Evolutionary conservation across 2,113 vertebrate species (phyloP), one percentile per base, ranked within the genome.

Genomic region (Girardinichthys multiradiatus): DNA sequence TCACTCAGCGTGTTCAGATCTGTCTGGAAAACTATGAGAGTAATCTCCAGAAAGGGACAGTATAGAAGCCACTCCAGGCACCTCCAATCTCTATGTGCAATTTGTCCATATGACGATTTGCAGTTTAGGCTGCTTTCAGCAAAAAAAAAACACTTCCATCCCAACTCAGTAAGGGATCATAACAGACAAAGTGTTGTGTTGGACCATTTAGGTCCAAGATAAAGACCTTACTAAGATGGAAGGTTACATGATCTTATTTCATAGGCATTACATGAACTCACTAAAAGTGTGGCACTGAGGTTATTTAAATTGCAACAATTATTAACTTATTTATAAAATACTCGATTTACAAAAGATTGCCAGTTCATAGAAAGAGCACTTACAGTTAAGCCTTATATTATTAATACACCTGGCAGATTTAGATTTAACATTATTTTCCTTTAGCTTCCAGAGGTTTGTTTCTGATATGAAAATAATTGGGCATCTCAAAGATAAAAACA

Each of bases 11-110:
- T 0, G 81, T 97, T 64, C 90, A 77, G 84, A 90, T 87, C 72
- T 97, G 97, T 0, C 92, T 95, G 87, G 94, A 95, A 69, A 97
- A 96, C 87, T 98, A 97, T 0, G 90, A 95, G 33, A 86, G 4
- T 30, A 97, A 96, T 67, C 72, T 97, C 61, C 87, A 91, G 76
- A 89, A 92, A 70, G 88, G 70, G 69, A 69, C 86, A 11, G 33
- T 28, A 69, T 92, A 89, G 74, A 64, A 26, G 57, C 17, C 51
- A 15, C 54, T 24, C 58, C 39, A 57, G 0, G 48, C 6, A 24
- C 4, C 39, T 13, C 9, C 0, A 21, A 33, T 35, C n/a, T 12
- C 72, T 31, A 31, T 15, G 12, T 12, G 33, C 30, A 10, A 2
- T 48, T 7, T 51, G n/a, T 64, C 67, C 21, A 0, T 45, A 9